Evolutionary conservation across 2,113 vertebrate genomes (phyloP).

Genomic region (Monopterus albus): DNA sequence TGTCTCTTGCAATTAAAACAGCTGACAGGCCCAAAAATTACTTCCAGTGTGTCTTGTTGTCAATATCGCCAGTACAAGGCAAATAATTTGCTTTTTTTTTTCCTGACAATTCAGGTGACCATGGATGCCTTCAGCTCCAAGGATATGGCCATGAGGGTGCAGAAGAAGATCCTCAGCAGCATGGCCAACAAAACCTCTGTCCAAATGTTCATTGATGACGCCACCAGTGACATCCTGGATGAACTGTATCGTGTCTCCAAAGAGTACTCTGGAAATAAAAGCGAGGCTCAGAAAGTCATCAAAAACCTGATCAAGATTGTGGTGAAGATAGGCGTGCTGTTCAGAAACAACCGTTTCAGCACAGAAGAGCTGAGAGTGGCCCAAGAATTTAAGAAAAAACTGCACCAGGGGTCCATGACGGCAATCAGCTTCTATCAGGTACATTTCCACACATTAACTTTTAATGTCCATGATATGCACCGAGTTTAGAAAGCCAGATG

Average conservation of each 20-base stretch:
- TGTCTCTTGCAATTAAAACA: not conserved
- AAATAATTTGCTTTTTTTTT: too few species aligned
- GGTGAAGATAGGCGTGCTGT: constrained; percentile 88
- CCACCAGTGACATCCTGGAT: constrained; percentile 89
- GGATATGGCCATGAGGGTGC: constrained; percentile 86
- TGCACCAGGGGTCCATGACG: constrained; percentile 88
- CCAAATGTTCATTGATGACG: constrained; percentile 92
- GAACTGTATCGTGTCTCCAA: constrained; percentile 92
- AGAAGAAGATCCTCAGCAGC: constrained; percentile 91
- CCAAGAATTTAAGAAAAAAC: constrained; percentile 86
- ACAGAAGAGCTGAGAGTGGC: constrained; percentile 83
- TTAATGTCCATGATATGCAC: not conserved
- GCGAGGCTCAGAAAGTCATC: constrained; percentile 87
- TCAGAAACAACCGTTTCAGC: constrained; percentile 85
- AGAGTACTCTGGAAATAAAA: constrained; percentile 83
- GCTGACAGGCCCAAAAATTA: not conserved
- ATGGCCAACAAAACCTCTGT: constrained; percentile 87
- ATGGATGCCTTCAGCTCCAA: constrained; percentile 92
- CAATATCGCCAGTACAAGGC: not conserved
- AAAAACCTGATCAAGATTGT: constrained; percentile 92
- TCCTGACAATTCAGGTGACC: constrained; percentile 33
- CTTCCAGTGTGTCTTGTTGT: not conserved
- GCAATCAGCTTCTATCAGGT: constrained; percentile 92
- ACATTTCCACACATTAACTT: not conserved
- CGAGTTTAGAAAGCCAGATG: rapidly evolving